Evolutionary conservation across 2,113 vertebrate species (phyloP).

Genomic region (Trematomus loennbergii): DNA sequence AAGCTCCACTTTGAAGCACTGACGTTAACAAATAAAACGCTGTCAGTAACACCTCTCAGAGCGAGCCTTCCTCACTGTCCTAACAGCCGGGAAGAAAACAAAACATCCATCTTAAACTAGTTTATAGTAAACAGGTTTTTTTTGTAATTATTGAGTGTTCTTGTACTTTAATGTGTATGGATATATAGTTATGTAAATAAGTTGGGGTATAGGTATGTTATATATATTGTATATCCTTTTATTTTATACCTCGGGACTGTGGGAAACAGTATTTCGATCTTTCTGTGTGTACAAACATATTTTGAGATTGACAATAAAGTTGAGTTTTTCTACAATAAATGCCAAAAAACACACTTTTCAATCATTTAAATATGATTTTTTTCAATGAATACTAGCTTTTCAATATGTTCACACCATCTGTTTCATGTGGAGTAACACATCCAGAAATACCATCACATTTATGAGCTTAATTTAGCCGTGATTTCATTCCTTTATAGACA

Average conservation of each 20-base stretch:
- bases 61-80: slow-evolving; percentile 15
- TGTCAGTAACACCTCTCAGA: slow-evolving; percentile 31
- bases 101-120: too few species aligned
- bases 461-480: neutral
- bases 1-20: slow-evolving; percentile 45
- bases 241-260: too few species aligned
- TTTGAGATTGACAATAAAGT: too few species aligned
- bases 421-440: neutral
- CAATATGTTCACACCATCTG: neutral
- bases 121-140: too few species aligned
- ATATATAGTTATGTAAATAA: too few species aligned
- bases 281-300: too few species aligned
- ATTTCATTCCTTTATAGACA: neutral
- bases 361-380: neutral
- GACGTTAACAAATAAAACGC: slow-evolving; percentile 45
- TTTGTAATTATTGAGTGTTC: too few species aligned
- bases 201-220: too few species aligned
- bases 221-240: too few species aligned
- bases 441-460: neutral
- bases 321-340: neutral
- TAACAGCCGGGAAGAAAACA: slow-evolving; percentile 5
- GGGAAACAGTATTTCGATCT: too few species aligned
- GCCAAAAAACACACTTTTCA: neutral
- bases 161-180: too few species aligned
- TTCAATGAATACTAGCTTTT: neutral